A percentile compares a stretch with the other conserved stretches of the same genome.
phyloP scores from a whole-genome alignment of 1,140 invertebrate genomes.

The Nebria ingens region DNA sequence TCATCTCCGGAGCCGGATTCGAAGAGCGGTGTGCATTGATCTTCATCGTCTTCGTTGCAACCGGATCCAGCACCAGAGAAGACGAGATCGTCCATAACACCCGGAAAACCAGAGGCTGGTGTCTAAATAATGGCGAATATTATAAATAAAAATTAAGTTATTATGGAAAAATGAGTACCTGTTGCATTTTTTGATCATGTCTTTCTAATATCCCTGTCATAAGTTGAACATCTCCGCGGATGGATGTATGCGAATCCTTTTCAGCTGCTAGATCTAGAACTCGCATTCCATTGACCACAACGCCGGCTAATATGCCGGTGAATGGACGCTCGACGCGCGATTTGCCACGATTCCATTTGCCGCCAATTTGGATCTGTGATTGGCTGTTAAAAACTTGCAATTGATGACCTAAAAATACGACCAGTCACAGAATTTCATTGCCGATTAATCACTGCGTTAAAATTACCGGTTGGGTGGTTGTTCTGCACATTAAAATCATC shows the following conservation, averaged over 20 bases:
- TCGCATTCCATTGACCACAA: constrained; percentile 76
- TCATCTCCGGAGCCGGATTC: constrained; percentile 74
- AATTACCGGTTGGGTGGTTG: constrained; percentile 62
- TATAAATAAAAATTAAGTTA: neutral
- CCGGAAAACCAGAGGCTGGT: constrained; percentile 68
- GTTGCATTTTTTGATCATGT: constrained; percentile 69
- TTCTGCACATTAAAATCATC: constrained; percentile 82
- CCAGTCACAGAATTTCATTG: neutral
- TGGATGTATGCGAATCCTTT: constrained; percentile 59
- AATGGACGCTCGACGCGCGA: constrained; percentile 66
- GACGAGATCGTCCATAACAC: constrained; percentile 72
- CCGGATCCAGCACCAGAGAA: constrained; percentile 83
- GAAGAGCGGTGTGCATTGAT: constrained; percentile 72
- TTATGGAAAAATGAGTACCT: constrained; percentile 41
- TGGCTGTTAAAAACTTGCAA: constrained; percentile 87
- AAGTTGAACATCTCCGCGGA: constrained; percentile 62
- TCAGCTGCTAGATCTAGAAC: constrained; percentile 77
- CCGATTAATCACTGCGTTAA: too few relatives aligned
- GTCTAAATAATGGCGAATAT: constrained; percentile 46
- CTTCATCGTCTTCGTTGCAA: constrained; percentile 74
- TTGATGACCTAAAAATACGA: constrained; percentile 58
- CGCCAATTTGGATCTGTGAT: constrained; percentile 82
- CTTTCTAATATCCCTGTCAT: constrained; percentile 61
- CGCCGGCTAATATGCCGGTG: constrained; percentile 75
- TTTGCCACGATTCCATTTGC: constrained; percentile 66